Evolutionary conservation across 2,113 vertebrate genomes (phyloP), one percentile per base, ranked within the genome.

Genomic region (Corythornis vintsioides): DNA sequence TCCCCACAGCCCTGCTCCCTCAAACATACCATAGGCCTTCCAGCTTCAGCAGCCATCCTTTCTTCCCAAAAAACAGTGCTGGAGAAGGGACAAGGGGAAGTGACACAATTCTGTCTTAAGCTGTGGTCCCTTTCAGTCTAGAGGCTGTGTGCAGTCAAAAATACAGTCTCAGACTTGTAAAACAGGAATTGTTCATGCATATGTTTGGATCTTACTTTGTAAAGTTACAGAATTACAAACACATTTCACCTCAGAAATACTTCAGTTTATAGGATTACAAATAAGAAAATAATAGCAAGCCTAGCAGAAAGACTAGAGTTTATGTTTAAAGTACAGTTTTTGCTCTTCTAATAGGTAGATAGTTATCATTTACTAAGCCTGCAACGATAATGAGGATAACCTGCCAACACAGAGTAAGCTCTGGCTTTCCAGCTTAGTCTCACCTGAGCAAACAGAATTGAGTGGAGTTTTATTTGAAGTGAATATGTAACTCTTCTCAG

Each of bases 311-410:
- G 38, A 88, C 75, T 12, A 82, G 55, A 65, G 47, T n/a, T 76
- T 6, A 7, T 61, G 18, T 48, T 94, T 83, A n/a, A 85, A 63
- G 48, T 31, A 77, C 1, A 3, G 50, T 43, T 60, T 85, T 75
- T 61, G 22, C 47, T 90, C 43, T 74, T 63, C 63, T 92, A 92
- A 86, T 59, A 33, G 61, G 42, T 50, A 57, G 74, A 8, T 73
- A 92, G 82, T 89, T 84, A 82, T 90, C 82, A 90, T 88, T 95
- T 79, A 90, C 53, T 45, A 84, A 33, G 24, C 31, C 48, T 82
- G 65, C n/a, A 75, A 31, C 24, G 59, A 53, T 83, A 88, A 95
- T n/a, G 50, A 92, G 65, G 61, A 55, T 72, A 92, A 79, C 29
- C 42, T 75, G 83, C 65, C 70, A 63, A 13, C 42, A 83, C 55